phyloP scores from a whole-genome alignment of 1,140 invertebrate genomes.

The Drosophila nasuta region DNA sequence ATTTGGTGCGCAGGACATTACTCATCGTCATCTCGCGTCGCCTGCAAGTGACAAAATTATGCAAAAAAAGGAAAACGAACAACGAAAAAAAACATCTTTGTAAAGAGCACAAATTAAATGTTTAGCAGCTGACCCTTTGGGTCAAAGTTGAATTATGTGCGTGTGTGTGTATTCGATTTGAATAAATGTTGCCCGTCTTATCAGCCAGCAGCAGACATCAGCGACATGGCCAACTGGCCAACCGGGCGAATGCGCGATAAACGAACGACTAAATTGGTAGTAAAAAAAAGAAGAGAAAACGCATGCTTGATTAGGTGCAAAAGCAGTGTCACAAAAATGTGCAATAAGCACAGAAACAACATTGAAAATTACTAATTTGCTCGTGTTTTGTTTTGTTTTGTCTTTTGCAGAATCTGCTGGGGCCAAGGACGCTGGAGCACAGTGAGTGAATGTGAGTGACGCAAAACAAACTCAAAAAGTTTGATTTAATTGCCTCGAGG shows the following conservation, averaged over 20 bases:
- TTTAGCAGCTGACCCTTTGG: conserved; percentile 24
- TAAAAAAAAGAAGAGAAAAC: background rate
- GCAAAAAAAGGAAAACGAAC: too few relatives aligned
- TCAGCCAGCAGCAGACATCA: conserved; percentile 29
- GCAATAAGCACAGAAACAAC: background rate
- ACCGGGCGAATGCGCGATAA: conserved; percentile 51
- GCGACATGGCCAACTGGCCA: background rate
- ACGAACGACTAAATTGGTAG: background rate
- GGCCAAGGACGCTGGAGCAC: background rate
- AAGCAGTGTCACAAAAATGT: conserved; percentile 6
- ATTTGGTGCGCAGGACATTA: conserved; percentile 35
- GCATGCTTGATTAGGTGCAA: background rate
- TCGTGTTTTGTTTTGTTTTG: background rate
- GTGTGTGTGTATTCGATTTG: conserved; percentile 25
- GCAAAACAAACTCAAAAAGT: background rate
- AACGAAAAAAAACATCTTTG: background rate
- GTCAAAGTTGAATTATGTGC: conserved; percentile 20
- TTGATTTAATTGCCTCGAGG: conserved; percentile 7
- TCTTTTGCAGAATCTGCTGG: conserved; percentile 2
- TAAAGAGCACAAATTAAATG: conserved; percentile 31
- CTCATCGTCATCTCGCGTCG: conserved; percentile 52
- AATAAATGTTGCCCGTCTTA: conserved; percentile 38
- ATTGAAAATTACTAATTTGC: background rate
- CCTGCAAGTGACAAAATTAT: conserved; percentile 57
- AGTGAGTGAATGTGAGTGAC: background rate